Base-by-base conservation (phyloP, 2,888 invertebrate species). In the Drosophila atroscutellata region DNA sequence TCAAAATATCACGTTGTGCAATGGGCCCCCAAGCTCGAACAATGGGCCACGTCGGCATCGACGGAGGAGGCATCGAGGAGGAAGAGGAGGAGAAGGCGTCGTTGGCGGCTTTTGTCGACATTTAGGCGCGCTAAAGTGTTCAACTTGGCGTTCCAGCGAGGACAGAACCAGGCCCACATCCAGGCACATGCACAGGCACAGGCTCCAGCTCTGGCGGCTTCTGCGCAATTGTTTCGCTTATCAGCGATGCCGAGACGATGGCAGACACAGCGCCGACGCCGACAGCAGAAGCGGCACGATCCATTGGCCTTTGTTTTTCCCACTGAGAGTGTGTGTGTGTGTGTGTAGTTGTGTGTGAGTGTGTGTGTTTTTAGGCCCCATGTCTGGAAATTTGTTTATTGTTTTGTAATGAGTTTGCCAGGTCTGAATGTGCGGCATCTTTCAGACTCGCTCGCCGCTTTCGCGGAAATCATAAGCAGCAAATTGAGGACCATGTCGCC, bases 351-450 rank as follows among this genome's bases (percentile, higher is more conserved):
- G 72, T 74, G 64, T 77, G 36, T 60, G 55, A 54, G 52, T 45
- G 52, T 56, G 36, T 59, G 30, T 55, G 28, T 42, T 26, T 39
- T 20, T 42, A 3, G 52, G 76, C 65, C 57, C 71, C 86, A 83
- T 90, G 90, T 90, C 89, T 89, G 86, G 84, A 90, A 90, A 90
- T 89, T 89, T 90, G 83, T 90, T 89, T 90, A 89, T 90, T 90
- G 89, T 90, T 90, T 88, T 90, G 90, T 90, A 89, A 90, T 90
- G 90, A 89, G 90, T 81, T 78, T 83, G 61, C 49, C 64, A 18
- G 42, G 37, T 65, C 60, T 11, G 75, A 66, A 65, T 75, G 63
- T 59, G 81, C 85, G 86, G 85, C 89, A 77, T 87, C 86, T 86
- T 87, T 86, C 52, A 71, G 71, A n/a, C 54, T 36, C 20, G 8